Evolutionary conservation across 1,140 invertebrate genomes (phyloP).

Genomic region (Samia ricini): DNA sequence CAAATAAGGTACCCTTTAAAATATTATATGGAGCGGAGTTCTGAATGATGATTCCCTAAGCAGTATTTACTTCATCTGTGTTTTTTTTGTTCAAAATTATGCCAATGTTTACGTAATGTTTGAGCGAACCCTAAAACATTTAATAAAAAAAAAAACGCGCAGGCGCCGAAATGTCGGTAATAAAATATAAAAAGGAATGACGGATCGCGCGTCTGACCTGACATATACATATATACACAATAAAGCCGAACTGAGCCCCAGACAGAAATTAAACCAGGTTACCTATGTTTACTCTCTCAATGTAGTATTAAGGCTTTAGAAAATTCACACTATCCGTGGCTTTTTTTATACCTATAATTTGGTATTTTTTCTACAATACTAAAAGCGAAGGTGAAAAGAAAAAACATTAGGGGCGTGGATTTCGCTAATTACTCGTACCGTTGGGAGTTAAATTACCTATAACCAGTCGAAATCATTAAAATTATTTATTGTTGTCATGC

Average conservation of each 20-base stretch:
- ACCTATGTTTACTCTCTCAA: background rate
- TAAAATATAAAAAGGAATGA: background rate
- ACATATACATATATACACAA: background rate
- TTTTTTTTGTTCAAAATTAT: too few relatives aligned
- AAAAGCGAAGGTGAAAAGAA: background rate
- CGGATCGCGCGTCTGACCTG: background rate
- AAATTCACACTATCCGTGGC: background rate
- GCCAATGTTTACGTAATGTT: too few relatives aligned
- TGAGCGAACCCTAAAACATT: too few relatives aligned
- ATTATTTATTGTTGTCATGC: background rate
- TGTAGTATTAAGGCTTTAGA: slow-evolving; percentile 5
- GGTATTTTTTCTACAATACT: background rate
- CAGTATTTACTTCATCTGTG: too few relatives aligned
- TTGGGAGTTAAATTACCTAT: background rate
- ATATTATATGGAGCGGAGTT: too few relatives aligned
- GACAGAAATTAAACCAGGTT: slow-evolving; percentile 8
- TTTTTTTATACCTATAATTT: background rate
- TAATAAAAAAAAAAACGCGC: too few relatives aligned
- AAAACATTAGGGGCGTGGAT: background rate
- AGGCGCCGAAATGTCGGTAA: background rate
- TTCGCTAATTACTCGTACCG: background rate
- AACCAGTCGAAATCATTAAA: background rate
- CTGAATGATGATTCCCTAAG: too few relatives aligned
- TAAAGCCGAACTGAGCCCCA: slow-evolving; percentile 5
- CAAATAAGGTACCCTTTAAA: too few relatives aligned